Conservation (phyloP, 2,797 vertebrate genomes). For the Neoniphon sammara region DNA sequence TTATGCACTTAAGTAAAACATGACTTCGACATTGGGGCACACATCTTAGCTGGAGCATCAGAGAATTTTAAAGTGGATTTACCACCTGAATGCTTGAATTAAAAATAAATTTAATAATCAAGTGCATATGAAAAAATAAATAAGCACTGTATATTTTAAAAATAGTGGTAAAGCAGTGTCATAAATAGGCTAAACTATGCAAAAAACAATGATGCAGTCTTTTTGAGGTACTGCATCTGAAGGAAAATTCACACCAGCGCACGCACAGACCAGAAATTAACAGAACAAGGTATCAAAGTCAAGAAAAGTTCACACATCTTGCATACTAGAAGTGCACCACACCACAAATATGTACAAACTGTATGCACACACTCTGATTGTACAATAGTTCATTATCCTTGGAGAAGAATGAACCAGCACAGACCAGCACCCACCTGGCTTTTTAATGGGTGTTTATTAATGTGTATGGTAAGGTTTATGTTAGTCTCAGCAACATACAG, state of each 20-base stretch:
- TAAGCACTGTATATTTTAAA: too few relatives aligned
- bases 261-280: neutral
- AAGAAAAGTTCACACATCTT: neutral
- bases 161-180: too few relatives aligned
- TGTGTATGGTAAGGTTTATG: neutral
- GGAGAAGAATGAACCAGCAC: constrained; percentile 14
- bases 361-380: constrained; percentile 17
- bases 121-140: too few relatives aligned
- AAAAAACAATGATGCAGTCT: too few relatives aligned
- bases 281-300: neutral
- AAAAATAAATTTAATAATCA: too few relatives aligned
- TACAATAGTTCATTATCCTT: neutral
- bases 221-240: neutral
- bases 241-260: neutral
- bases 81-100: too few relatives aligned
- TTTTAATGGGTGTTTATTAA: constrained; percentile 1
- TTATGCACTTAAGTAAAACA: too few relatives aligned
- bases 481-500: neutral
- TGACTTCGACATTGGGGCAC: too few relatives aligned
- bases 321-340: neutral
- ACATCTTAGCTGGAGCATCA: too few relatives aligned
- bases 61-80: too few relatives aligned
- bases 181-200: too few relatives aligned
- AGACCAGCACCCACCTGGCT: constrained; percentile 15
- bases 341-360: constrained; percentile 27